Conservation (phyloP, 2,888 invertebrate genomes). For the Synanthedon vespiformis region DNA sequence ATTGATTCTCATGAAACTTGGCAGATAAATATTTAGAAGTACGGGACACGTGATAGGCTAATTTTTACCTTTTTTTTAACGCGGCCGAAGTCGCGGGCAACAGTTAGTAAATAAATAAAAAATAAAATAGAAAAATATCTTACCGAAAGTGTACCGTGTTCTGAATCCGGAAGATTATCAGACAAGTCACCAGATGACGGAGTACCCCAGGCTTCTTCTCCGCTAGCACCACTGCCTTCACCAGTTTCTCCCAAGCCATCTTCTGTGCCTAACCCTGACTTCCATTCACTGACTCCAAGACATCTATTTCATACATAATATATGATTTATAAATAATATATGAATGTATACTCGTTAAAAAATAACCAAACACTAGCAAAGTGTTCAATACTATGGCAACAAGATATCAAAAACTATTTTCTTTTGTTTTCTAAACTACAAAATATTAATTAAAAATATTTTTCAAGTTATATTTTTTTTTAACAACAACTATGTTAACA, state of each 20-base stretch:
- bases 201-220: conserved; percentile 91
- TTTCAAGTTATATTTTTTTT: too few relatives aligned
- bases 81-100: too few relatives aligned
- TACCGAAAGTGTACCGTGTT: conserved; percentile 76
- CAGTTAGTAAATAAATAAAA: too few relatives aligned
- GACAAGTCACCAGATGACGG: conserved; percentile 88
- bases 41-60: too few relatives aligned
- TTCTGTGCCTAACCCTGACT: conserved; percentile 64
- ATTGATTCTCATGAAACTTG: too few relatives aligned
- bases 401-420: conserved; percentile 3
- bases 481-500: too few relatives aligned
- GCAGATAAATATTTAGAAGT: too few relatives aligned
- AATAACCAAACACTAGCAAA: background rate
- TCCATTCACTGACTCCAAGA: conserved; percentile 72
- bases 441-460: too few relatives aligned
- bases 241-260: conserved; percentile 74
- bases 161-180: conserved; percentile 79
- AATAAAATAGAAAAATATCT: conserved; percentile 16
- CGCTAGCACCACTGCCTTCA: conserved; percentile 87
- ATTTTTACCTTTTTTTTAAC: too few relatives aligned
- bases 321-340: background rate
- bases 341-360: background rate
- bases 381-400: background rate
- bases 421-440: too few relatives aligned
- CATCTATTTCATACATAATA: conserved; percentile 35